A percentile compares a stretch with the other conserved stretches of the same genome.
Conservation (phyloP, 1,140 invertebrate genomes). For the Aphelinus atriplicis region DNA sequence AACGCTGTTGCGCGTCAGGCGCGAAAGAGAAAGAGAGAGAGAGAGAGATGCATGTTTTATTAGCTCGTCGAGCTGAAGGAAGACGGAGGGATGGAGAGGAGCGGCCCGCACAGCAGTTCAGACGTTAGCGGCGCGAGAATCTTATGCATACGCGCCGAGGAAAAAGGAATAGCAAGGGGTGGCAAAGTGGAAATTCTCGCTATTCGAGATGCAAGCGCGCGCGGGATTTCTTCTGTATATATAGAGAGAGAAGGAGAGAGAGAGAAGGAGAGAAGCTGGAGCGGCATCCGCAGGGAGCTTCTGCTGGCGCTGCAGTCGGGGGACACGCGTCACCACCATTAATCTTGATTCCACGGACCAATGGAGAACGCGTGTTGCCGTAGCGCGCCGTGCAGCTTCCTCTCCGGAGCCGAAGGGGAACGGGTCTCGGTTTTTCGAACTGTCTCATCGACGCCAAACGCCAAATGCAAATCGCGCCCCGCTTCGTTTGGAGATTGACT, state of each 20-base stretch:
- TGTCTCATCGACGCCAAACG: slow-evolving; percentile 22
- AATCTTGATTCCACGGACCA: slow-evolving; percentile 59
- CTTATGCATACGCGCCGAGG: slow-evolving; percentile 42
- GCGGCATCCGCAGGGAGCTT: too few relatives aligned
- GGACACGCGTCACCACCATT: slow-evolving; percentile 55
- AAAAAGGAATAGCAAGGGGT: too few relatives aligned
- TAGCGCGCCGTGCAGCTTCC: neutral
- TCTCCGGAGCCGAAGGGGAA: neutral
- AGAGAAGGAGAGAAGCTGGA: too few relatives aligned
- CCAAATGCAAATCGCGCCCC: slow-evolving; percentile 26
- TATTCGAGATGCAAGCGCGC: slow-evolving; percentile 49
- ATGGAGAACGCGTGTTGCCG: slow-evolving; percentile 46
- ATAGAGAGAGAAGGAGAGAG: neutral
- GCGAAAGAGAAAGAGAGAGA: too few relatives aligned
- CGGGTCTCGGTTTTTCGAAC: neutral
- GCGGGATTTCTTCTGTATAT: neutral
- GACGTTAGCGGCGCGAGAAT: slow-evolving; percentile 40
- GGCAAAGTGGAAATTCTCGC: slow-evolving; percentile 34
- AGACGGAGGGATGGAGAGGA: neutral
- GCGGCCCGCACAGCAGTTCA: slow-evolving; percentile 44
- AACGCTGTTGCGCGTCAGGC: too few relatives aligned
- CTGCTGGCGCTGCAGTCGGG: slow-evolving; percentile 7
- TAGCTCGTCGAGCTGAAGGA: too few relatives aligned
- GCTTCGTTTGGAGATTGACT: slow-evolving; percentile 36
- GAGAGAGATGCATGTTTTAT: too few relatives aligned